These are phyloP conservation scores for Ylistrum balloti DNA, from an alignment of 1,140 invertebrate species.

Conservation along the genomic window DNA sequence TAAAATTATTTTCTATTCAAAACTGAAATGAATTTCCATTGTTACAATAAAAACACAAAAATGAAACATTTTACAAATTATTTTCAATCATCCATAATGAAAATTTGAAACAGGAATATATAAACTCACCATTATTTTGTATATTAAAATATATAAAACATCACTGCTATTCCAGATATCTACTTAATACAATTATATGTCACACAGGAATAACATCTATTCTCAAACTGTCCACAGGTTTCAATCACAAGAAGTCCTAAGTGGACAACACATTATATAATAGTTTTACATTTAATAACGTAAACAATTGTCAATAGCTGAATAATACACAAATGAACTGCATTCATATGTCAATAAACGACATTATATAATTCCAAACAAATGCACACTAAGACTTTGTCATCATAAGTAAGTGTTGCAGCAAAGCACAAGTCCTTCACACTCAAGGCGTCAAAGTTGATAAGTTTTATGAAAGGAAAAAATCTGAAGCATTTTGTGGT, in stretches of 20 bases:
- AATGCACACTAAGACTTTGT: neutral
- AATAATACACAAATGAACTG: neutral
- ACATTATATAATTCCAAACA: neutral
- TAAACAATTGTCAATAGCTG: too few species aligned
- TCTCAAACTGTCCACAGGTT: neutral
- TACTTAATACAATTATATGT: neutral
- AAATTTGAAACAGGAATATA: too few species aligned
- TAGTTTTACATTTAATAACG: too few species aligned
- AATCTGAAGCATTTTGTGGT: slow-evolving; percentile 2
- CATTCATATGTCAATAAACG: neutral
- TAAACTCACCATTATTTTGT: neutral
- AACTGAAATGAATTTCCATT: too few species aligned
- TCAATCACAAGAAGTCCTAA: neutral
- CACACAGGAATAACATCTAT: neutral
- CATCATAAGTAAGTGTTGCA: neutral
- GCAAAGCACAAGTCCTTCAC: slow-evolving; percentile 14
- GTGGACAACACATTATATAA: neutral
- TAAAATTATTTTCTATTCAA: too few species aligned
- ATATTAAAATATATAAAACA: neutral
- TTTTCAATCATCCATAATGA: too few species aligned
- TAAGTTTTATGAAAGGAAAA: neutral
- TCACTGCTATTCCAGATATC: neutral
- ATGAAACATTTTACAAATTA: neutral
- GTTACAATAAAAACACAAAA: neutral
- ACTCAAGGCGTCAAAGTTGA: neutral